Base-by-base conservation (phyloP, 2,797 vertebrate genomes). In the Triplophysa bombifrons region DNA sequence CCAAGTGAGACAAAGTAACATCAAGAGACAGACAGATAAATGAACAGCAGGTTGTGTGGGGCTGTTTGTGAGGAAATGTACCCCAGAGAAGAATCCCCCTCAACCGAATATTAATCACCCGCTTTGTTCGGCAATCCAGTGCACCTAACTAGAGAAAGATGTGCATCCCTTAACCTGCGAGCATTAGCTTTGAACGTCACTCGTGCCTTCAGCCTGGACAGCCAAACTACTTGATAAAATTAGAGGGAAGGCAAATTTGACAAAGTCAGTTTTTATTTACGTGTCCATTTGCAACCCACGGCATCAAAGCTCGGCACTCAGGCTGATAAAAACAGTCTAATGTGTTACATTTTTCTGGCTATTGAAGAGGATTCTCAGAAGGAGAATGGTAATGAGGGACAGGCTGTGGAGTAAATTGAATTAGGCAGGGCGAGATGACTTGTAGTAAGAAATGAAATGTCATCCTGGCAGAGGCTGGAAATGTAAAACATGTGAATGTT, bases 401-500 rank as follows among this genome's bases (percentile, higher is more conserved):
- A 91, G 70, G 85, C 87, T 88, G 87, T 84, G 83, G 88, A 89
- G 88, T 88, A 92, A 92, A 93, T 93, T 91, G 87, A 93, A 93
- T 93, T 92, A 93, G 88, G 86, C 86, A 85, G 85, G 88, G 86
- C 60, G 85, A 91, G 88, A 92, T 88, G 90, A 91, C 87, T 91
- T 73, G 74, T 81, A 80, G 83, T 89, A 88, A 91, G 91, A 90
- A 92, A 91, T 92, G 88, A 93, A 92, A 93, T 91, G 92, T 92
- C 92, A 93, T 89, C 87, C 86, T 88, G 85, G 83, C 88, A 76
- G 84, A 91, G 90, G 78, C 67, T 82, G 84, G 81, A 93, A 92
- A 93, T 93, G 89, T 88, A 90, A 92, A 94, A 93, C 93, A 93
- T 86, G 89, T 92, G 90, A 92, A 88, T 82, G 85, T 89, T 89